Evolutionary conservation across 2,113 vertebrate species (phyloP).

Genomic region (Crotalus tigris): DNA sequence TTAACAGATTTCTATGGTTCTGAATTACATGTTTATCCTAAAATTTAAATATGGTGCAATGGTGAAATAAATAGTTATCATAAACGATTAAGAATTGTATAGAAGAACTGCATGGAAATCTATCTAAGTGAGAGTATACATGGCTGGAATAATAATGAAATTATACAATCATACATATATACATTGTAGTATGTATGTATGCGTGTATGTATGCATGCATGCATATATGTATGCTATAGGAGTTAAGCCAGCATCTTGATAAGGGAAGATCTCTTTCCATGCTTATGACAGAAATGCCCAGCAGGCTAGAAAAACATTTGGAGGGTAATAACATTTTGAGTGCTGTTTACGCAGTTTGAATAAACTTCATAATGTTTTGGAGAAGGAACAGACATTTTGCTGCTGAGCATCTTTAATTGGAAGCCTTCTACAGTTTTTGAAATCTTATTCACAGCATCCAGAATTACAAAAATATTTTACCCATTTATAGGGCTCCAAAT

Average conservation of each 20-base stretch:
- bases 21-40: background rate
- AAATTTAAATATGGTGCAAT: background rate
- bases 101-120: background rate
- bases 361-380: background rate
- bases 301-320: background rate
- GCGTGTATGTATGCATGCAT: too few species aligned
- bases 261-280: background rate
- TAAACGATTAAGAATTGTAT: background rate
- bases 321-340: background rate
- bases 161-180: background rate
- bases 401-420: background rate
- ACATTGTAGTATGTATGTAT: too few species aligned
- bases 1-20: background rate
- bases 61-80: background rate
- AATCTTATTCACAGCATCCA: background rate
- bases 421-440: background rate
- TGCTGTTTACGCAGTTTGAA: background rate
- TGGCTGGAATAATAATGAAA: background rate
- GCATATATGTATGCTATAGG: background rate
- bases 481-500: background rate
- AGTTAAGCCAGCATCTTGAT: background rate
- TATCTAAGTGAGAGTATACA: background rate
- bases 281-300: background rate
- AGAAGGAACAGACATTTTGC: background rate
- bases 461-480: background rate